A percentile compares a stretch with the other conserved stretches of the same genome.
These are phyloP conservation scores for Drosophila falleni DNA, from an alignment of 2,888 invertebrate genomes.

Conservation along the genomic window DNA sequence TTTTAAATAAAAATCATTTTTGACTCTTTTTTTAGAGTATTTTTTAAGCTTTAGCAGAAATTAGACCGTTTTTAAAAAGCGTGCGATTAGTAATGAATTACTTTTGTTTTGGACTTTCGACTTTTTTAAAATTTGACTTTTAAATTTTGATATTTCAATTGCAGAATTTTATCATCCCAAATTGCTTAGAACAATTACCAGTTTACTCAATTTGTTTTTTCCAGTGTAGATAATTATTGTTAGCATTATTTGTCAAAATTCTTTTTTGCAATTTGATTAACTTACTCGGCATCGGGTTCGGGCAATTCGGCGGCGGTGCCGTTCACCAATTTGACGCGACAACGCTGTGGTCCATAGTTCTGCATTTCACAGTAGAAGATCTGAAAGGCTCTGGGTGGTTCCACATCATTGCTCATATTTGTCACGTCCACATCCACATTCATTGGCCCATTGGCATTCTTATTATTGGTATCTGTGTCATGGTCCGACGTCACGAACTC, in stretches of 20 bases:
- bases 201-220: background rate
- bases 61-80: no score
- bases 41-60: no score
- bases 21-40: no score
- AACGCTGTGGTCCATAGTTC: conserved; percentile 92
- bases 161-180: no score
- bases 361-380: conserved; percentile 92
- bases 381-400: conserved; percentile 88
- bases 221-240: no score
- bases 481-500: conserved; percentile 80
- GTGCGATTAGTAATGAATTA: no score
- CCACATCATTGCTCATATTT: conserved; percentile 79
- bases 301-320: conserved; percentile 56
- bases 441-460: conserved; percentile 41
- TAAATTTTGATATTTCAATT: no score
- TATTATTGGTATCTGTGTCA: conserved; percentile 59
- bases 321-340: conserved; percentile 87
- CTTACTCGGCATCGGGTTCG: conserved; percentile 36
- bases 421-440: conserved; percentile 56
- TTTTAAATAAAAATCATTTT: no score
- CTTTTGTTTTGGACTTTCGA: no score
- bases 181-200: background rate
- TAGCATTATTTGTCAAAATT: background rate
- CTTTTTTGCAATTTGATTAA: conserved; percentile 11
- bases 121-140: no score